Evolutionary conservation across 2,888 invertebrate species (phyloP), one percentile per base, ranked within the genome.

Genomic region (Drosophila antonietae): DNA sequence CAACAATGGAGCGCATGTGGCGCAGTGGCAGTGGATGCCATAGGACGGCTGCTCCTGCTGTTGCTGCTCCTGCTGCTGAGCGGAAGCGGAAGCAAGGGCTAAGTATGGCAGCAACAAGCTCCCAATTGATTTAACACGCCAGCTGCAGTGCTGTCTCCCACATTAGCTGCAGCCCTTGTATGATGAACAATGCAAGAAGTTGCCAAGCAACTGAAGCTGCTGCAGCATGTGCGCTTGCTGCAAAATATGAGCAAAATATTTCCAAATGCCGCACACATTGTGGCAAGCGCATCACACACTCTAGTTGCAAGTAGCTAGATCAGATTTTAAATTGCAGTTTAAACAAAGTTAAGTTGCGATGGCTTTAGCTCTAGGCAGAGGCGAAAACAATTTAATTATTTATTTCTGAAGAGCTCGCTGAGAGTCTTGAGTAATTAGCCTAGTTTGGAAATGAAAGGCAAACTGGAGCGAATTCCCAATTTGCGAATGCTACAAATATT

Each of bases 101-200:
- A 84, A 83, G 81, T 84, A 87, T 65, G 74, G 73, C 82, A 87
- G 85, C 80, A 85, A 81, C 77, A 80, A 89, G 88, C 75, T 86
- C 90, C 90, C 86, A 89, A 87, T 87, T 89, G 86, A 87, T 85
- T 87, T 89, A 89, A 86, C 90, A 82, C 90, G 70, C 70, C 66
- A 75, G 73, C 66, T 66, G 77, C 65, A 57, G 64, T 31, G 51
- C 62, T 37, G 44, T 43, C 62, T 51, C 65, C 67, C 44, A 57
- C 74, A 61, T 58, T 53, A 61, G 47, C 55, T 58, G 37, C 58
- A 46, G 58, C 55, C 23, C 43, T 3, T 18, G 39, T 15, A 62
- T 58, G 61, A 52, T 72, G 78, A 78, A 80, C 83, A 83, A 80
- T 86, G 71, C 41, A 49, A 31, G 70, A 68, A 71, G 51, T 62